Percentiles rank a stretch among this genome's conserved stretches.
Evolutionary conservation across 2,888 invertebrate species (phyloP).

Genomic region (Busseola fusca): DNA sequence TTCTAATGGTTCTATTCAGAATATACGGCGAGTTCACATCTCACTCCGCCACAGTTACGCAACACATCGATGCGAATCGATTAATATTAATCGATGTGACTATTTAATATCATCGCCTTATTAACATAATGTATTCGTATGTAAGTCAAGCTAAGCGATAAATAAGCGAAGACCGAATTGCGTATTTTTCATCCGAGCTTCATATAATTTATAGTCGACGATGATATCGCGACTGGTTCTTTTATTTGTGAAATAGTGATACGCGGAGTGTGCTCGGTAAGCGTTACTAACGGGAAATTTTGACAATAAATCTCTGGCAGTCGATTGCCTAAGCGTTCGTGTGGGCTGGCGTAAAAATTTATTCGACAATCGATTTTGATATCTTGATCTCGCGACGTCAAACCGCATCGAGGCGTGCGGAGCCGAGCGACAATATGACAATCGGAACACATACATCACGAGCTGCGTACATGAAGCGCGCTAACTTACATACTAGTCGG

Average conservation of each 20-base stretch:
- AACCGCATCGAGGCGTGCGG: constrained; percentile 69
- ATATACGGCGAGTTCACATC: constrained; percentile 55
- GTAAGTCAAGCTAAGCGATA: constrained; percentile 83
- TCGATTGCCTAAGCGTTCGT: constrained; percentile 88
- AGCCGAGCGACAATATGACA: constrained; percentile 68
- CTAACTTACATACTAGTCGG: constrained; percentile 64
- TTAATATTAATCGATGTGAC: constrained; percentile 65
- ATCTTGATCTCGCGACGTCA: constrained; percentile 84
- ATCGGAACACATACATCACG: constrained; percentile 57
- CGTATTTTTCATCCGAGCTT: constrained; percentile 87
- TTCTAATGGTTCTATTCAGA: constrained; percentile 65
- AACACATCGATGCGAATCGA: constrained; percentile 70
- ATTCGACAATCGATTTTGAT: constrained; percentile 85
- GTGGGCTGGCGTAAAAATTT: constrained; percentile 86
- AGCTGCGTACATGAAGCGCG: constrained; percentile 70
- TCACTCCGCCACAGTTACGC: constrained; percentile 57
- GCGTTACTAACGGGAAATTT: constrained; percentile 89
- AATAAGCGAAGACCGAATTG: constrained; percentile 85
- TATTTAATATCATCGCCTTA: constrained; percentile 73
- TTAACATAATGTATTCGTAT: constrained; percentile 83
- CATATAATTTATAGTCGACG: constrained; percentile 88
- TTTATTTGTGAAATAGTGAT: constrained; percentile 89
- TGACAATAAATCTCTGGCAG: constrained; percentile 87
- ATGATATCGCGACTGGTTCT: constrained; percentile 89
- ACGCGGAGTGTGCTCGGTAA: constrained; percentile 88